Percentiles rank a stretch among this genome's conserved stretches.
Evolutionary conservation across 1,140 invertebrate species (phyloP).

Genomic region (Mesaphorura yosii): DNA sequence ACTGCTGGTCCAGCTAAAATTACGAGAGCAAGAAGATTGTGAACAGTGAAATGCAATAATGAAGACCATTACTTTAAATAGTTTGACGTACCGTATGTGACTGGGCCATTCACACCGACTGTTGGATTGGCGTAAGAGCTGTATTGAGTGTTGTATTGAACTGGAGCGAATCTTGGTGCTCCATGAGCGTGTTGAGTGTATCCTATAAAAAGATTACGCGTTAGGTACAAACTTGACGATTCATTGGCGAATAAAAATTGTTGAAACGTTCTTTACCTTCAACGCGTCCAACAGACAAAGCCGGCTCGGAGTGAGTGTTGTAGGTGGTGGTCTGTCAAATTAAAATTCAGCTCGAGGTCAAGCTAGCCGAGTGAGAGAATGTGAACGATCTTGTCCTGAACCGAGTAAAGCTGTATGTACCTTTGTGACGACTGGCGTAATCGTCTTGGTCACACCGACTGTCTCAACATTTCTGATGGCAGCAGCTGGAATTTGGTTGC

Average conservation of each 20-base stretch:
- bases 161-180: slow-evolving; percentile 21
- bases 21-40: no score
- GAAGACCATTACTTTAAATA: no score
- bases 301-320: slow-evolving; percentile 27
- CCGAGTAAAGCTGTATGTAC: no score
- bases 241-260: not conserved
- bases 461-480: slow-evolving; percentile 29
- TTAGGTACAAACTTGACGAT: not conserved
- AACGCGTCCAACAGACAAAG: slow-evolving; percentile 27
- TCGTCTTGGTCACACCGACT: slow-evolving; percentile 29
- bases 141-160: slow-evolving; percentile 28
- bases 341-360: no score
- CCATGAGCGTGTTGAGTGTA: slow-evolving; percentile 23
- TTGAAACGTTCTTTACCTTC: slow-evolving; percentile 17
- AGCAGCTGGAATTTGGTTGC: slow-evolving; percentile 18
- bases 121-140: slow-evolving; percentile 25
- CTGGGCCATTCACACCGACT: slow-evolving; percentile 26
- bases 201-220: slow-evolving; percentile 3
- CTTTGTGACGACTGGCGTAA: slow-evolving; percentile 30
- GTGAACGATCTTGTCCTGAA: no score
- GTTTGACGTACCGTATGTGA: no score
- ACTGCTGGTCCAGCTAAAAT: no score
- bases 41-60: no score
- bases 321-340: slow-evolving; percentile 15
- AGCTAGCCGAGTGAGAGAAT: no score